Conservation (phyloP, 2,888 invertebrate genomes). For the Anorthoa munda region DNA sequence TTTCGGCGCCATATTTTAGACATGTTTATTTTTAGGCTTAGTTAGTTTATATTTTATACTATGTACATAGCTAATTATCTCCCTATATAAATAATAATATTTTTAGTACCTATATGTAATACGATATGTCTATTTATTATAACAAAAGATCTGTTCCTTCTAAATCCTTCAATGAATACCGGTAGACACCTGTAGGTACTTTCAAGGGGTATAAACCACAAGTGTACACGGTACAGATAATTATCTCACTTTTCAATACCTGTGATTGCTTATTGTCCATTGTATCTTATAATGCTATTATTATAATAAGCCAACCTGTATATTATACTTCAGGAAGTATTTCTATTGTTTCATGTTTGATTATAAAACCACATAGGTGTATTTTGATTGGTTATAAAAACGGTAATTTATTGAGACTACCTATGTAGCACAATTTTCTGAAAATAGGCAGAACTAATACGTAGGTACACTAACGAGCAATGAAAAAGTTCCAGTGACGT, state of each 20-base stretch:
- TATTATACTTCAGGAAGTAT: not conserved
- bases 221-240: not conserved
- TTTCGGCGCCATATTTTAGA: no score
- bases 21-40: no score
- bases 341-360: constrained; percentile 10
- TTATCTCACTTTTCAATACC: not conserved
- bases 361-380: not conserved
- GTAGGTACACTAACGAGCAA: no score
- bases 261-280: not conserved
- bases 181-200: not conserved
- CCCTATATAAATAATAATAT: no score
- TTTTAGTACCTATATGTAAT: no score
- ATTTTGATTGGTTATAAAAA: not conserved
- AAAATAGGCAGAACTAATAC: not conserved
- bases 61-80: no score
- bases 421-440: not conserved
- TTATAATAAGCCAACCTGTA: not conserved
- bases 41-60: no score
- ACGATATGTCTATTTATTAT: no score
- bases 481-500: no score
- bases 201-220: not conserved
- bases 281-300: not conserved
- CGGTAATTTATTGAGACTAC: not conserved
- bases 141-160: no score
- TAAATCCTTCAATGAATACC: not conserved